Conservation (phyloP, 64 coral and sea anemone genomes). For the Dendrophyllia cribrosa region DNA sequence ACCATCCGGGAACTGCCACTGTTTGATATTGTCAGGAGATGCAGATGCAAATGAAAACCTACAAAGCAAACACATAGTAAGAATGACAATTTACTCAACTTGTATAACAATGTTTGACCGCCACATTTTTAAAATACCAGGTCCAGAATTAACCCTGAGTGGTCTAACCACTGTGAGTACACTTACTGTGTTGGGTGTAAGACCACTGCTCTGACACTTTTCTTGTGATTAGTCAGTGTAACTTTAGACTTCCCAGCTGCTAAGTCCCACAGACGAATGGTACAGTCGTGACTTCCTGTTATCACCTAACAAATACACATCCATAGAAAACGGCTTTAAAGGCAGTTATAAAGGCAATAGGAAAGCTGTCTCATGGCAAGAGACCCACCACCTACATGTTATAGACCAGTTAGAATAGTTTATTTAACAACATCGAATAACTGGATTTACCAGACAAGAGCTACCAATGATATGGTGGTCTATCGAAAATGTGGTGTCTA, state of each 20-base stretch:
- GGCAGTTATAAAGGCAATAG: too few species aligned
- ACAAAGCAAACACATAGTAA: background rate
- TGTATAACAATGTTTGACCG: too few species aligned
- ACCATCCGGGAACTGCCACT: constrained; percentile 99
- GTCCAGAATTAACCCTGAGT: background rate
- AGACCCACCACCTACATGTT: too few species aligned
- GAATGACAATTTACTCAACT: too few species aligned
- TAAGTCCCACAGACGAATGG: constrained; percentile 95
- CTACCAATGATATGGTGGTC: too few species aligned
- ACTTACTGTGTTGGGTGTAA: constrained; percentile 96
- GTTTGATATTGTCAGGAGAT: constrained; percentile 99
- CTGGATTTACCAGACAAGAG: too few species aligned
- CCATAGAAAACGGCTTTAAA: background rate
- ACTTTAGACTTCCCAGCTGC: constrained; percentile 94
- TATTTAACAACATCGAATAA: too few species aligned
- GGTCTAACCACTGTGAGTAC: too few species aligned
- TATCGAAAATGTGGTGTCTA: too few species aligned
- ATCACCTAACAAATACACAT: constrained; percentile 66
- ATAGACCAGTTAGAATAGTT: too few species aligned
- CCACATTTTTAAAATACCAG: background rate
- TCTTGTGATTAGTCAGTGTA: constrained; percentile 98
- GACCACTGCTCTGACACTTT: constrained; percentile 87
- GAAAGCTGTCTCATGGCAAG: too few species aligned
- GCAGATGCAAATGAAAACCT: constrained; percentile 97
- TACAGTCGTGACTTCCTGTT: constrained; percentile 97